A percentile compares a stretch with the other conserved stretches of the same genome.
Evolutionary conservation across 2,888 invertebrate species (phyloP).

Genomic region (Macaria notata): DNA sequence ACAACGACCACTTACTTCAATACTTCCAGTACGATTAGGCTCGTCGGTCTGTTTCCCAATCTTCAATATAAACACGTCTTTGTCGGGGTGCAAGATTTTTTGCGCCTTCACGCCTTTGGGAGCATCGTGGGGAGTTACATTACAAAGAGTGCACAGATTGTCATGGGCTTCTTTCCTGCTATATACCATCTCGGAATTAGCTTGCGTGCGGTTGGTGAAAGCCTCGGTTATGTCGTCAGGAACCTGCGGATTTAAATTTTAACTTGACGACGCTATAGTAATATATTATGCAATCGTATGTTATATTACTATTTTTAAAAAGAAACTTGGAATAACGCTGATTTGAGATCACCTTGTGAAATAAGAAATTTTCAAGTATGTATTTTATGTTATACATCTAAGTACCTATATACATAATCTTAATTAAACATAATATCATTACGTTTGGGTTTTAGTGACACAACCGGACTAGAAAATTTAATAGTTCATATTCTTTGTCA

Average conservation of each 20-base stretch:
- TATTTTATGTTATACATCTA: too few relatives aligned
- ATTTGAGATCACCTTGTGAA: too few relatives aligned
- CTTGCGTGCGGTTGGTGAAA: conserved; percentile 56
- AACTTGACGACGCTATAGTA: too few relatives aligned
- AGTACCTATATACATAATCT: too few relatives aligned
- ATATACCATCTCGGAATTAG: conserved; percentile 67
- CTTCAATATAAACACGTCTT: conserved; percentile 87
- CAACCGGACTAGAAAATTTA: too few relatives aligned
- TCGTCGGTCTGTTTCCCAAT: conserved; percentile 88
- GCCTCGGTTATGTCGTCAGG: conserved; percentile 74
- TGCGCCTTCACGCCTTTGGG: conserved; percentile 81
- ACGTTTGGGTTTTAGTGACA: too few relatives aligned
- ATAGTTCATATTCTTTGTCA: too few relatives aligned
- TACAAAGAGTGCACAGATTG: conserved; percentile 60
- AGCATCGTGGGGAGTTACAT: conserved; percentile 74
- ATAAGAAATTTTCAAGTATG: too few relatives aligned
- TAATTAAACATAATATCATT: too few relatives aligned
- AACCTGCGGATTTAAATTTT: conserved; percentile 44
- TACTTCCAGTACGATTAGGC: conserved; percentile 82
- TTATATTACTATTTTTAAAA: too few relatives aligned
- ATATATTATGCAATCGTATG: too few relatives aligned
- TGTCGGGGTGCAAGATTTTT: conserved; percentile 84
- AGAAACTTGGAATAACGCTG: too few relatives aligned
- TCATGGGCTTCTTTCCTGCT: conserved; percentile 55
- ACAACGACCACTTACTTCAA: conserved; percentile 61